Evolutionary conservation across 2,797 vertebrate genomes (phyloP), one percentile per base, ranked within the genome.

Genomic region (Phalanger gymnotis): DNA sequence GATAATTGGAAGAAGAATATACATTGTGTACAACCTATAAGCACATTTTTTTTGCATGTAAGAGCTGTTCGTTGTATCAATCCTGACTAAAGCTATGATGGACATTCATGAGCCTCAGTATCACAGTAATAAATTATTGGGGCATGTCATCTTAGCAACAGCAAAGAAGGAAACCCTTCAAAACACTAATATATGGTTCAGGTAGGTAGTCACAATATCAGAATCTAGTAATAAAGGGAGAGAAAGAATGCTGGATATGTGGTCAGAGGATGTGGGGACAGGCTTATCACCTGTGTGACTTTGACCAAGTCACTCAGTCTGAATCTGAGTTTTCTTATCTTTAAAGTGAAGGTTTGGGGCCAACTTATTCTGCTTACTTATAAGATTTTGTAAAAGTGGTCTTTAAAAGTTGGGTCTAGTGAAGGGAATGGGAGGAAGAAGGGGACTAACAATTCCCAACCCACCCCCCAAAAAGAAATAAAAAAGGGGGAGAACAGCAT

Each of bases 11-110:
- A 73, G 58, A 61, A 61, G 66, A 73, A 73, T 40, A 40, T 81
- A 27, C 0, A 0, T 9, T 28, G 57, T n/a, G 19, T 10, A 4
- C 53, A 51, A 51, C 54, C 47, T 34, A 54, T 0, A 19, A 53
- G 87, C 54, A 91, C 40, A 28, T 0, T 57, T 27, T 54, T 27
- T 56, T 87, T 90, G 31, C 27, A 5, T 30, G 1, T 0, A 12
- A 53, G 25, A 34, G 31, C 87, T 58, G 47, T 92, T 27, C 34
- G 51, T 13, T 27, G 51, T 53, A 51, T 16, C 61, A 66, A n/a
- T 66, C 5, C 61, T 66, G 34, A 66, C 5, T 66, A 6, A 66
- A n/a, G 61, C 34, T 66, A 61, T 6, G 3, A 30, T 58, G 28
- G 4, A 61, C 58, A 61, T 34, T 61, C 31, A 61, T 47, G 66